These are phyloP conservation scores for Margarornis squamiger DNA, from an alignment of 2,797 vertebrate species.

Conservation along the genomic window DNA sequence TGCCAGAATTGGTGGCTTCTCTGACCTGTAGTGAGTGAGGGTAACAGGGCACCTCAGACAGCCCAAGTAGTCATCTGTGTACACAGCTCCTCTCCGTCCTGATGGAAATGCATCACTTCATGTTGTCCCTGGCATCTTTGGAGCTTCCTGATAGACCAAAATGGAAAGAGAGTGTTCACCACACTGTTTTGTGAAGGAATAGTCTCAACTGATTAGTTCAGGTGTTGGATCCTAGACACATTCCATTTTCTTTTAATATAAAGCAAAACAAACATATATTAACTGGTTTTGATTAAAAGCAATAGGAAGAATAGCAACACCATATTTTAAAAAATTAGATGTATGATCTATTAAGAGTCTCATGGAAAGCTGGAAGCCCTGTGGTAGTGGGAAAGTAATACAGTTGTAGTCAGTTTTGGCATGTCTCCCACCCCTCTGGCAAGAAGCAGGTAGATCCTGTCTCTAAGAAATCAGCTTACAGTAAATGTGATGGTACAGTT, in stretches of 20 bases:
- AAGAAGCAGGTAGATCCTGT: neutral
- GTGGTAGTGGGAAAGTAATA: neutral
- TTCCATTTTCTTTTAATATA: neutral
- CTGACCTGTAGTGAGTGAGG: neutral
- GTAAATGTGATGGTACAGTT: neutral
- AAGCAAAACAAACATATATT: neutral
- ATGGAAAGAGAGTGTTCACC: neutral
- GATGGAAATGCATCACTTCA: neutral
- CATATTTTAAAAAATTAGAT: neutral
- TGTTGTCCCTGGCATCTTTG: neutral
- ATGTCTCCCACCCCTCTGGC: rapidly evolving
- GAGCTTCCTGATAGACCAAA: neutral
- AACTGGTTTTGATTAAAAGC: neutral
- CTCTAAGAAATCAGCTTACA: neutral
- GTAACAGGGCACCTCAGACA: rapidly evolving
- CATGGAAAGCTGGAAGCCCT: neutral
- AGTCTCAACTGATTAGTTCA: neutral
- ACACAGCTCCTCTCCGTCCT: neutral
- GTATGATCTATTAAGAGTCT: neutral
- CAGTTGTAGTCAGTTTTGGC: neutral
- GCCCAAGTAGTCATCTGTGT: neutral
- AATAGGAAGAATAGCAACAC: neutral
- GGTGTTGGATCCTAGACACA: neutral
- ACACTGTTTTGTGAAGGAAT: neutral
- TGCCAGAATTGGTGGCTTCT: neutral